Conservation (phyloP, 2,888 invertebrate species). For the Xestobium rufovillosum region DNA sequence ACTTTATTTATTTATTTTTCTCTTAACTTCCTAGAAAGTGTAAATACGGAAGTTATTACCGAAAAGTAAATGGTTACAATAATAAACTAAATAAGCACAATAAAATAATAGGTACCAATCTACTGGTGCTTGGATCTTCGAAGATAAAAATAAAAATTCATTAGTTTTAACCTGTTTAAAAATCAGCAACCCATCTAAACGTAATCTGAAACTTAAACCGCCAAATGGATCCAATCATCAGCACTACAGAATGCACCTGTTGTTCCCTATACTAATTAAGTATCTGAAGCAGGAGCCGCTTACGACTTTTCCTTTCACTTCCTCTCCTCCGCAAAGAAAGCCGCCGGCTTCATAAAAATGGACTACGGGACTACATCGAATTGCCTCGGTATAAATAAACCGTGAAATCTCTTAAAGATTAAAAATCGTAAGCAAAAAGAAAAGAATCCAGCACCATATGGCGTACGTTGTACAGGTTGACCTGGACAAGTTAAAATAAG, state of each 20-base stretch:
- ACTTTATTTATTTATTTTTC: too few species aligned
- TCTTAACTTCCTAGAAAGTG: too few species aligned
- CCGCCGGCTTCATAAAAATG: neutral
- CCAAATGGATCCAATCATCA: too few species aligned
- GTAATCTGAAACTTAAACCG: too few species aligned
- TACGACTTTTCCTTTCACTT: constrained; percentile 1
- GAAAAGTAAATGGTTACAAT: too few species aligned
- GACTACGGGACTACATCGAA: constrained; percentile 10
- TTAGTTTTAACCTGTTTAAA: too few species aligned
- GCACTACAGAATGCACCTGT: neutral
- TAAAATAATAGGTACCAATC: too few species aligned
- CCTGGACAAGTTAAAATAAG: constrained; percentile 10
- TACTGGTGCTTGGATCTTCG: too few species aligned
- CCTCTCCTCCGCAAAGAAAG: neutral
- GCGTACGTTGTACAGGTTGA: constrained; percentile 17
- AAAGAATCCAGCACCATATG: constrained; percentile 22
- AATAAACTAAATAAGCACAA: too few species aligned
- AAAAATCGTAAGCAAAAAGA: constrained; percentile 22
- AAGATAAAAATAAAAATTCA: too few species aligned
- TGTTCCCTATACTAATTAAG: constrained; percentile 2
- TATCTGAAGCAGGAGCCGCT: neutral
- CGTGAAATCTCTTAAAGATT: constrained; percentile 23
- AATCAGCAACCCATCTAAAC: too few species aligned
- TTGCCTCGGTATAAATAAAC: constrained; percentile 20
- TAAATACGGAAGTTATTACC: too few species aligned